A percentile compares a stretch with the other conserved stretches of the same genome.
These are phyloP conservation scores for Sardinella longiceps DNA, from an alignment of 2,797 vertebrate genomes.

Conservation along the genomic window DNA sequence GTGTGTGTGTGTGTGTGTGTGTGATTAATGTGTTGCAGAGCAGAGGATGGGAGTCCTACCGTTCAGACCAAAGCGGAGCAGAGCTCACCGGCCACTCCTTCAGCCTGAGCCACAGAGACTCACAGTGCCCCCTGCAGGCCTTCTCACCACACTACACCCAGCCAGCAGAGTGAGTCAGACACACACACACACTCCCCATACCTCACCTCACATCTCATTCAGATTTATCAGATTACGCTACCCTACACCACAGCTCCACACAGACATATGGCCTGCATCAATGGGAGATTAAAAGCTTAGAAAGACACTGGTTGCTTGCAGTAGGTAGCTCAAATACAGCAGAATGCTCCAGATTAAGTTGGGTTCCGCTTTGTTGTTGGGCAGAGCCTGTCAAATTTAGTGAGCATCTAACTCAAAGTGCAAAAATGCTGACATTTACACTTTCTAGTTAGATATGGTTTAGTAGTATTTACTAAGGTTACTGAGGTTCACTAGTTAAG, in stretches of 20 bases:
- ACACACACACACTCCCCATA: background rate
- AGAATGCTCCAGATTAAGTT: background rate
- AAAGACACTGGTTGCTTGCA: background rate
- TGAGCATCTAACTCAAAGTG: background rate
- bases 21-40: background rate
- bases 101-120: conserved; percentile 29
- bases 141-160: conserved; percentile 22
- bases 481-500: too few species aligned
- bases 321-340: background rate
- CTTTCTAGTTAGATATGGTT: too few species aligned
- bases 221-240: background rate
- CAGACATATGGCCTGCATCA: background rate
- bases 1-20: background rate
- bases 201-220: background rate
- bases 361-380: background rate
- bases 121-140: conserved; percentile 38
- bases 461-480: too few species aligned
- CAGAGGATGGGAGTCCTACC: background rate
- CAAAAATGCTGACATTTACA: background rate
- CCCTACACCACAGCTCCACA: background rate
- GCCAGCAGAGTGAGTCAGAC: background rate
- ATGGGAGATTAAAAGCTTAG: background rate
- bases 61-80: background rate
- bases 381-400: background rate
- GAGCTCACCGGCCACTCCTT: background rate